Evolutionary conservation across 1,140 invertebrate genomes (phyloP), one percentile per base, ranked within the genome.

Genomic region (Papilio aristodemus): DNA sequence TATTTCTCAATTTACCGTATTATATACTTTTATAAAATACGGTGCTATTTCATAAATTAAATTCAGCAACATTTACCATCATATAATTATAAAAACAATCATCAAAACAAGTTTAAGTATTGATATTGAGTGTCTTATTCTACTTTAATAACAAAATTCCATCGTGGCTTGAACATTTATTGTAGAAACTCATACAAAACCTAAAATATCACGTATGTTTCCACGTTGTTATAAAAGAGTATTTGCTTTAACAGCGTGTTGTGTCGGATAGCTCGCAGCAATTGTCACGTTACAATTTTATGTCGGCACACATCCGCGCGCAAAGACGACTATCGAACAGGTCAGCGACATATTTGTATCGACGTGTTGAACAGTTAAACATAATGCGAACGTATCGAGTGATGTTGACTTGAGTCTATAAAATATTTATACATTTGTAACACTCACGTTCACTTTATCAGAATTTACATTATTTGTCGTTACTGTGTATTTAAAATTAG

Each of bases 221-320:
- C 8, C 19, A 50, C 46, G 46, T 50, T 46, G n/a, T 43, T 46
- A 50, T 22, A 50, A 50, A 50, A 50, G 19, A 50, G 17, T 50
- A 50, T 50, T 50, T 50, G 46, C 46, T 50, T 11, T 50, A 50
- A 43, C 41, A 43, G 22, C 46, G 8, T 17, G 19, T 22, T 22
- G 19, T 50, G 38, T 11, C 17, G 19, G 19, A 50, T 50, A 50
- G 46, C 46, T 50, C 46, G 17, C 19, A 4, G 8, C 19, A 22
- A 50, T 50, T 50, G 17, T 50, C 46, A 50, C 46, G 46, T 50
- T 50, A 50, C 46, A 50, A 22, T 50, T 50, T 50, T 50, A 50
- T 50, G 46, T 50, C 46, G 17, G 46, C 46, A 50, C 14, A 46
- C 19, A 50, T 50, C 46, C 4, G 8, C 8, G 9, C 19, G 46